Evolutionary conservation across 2,888 invertebrate species (phyloP), one percentile per base, ranked within the genome.

Genomic region (Macrophya annulata): DNA sequence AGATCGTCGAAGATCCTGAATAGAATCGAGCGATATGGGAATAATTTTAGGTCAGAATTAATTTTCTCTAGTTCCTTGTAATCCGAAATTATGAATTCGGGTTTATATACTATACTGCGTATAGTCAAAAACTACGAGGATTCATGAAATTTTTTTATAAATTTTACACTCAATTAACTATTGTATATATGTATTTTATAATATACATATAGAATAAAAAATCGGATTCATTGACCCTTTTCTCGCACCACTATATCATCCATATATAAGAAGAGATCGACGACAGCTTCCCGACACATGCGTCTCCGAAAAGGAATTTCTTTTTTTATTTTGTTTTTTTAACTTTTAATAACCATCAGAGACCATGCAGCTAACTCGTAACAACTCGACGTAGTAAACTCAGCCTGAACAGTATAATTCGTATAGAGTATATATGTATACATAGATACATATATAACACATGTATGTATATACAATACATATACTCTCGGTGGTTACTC

Each of bases 291-390:
- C 45, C 40, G 43, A n/a, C 81, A 81, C 62, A 81, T 81, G 81
- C 62, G 62, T 62, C 81, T 81, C 43, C 43, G 62, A 25, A 62
- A n/a, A 31, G 31, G 43, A 59, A 81, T 43, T n/a, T 55, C 37
- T 59, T 21, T n/a, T 79, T 15, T 51, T 81, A 37, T 37, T n/a
- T 48, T 21, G 31, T 77, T 51, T 81, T 55, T 37, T 48, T 55
- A 6, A 10, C 40, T 82, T 82, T 82, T 48, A 83, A 83, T 83
- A 83, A 83, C 83, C 83, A 68, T 83, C 68, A 37, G 68, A 83
- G 68, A 31, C 68, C 68, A 68, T 83, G 83, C 68, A 48, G 83
- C 68, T 83, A 68, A 83, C 83, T 83, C 83, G 65, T 83, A 65
- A 83, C 48, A 83, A 83, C 83, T 71, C 48, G 68, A 83, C 68